Base-by-base conservation (phyloP, 1,140 invertebrate species). In the Calliopsis andreniformis region DNA sequence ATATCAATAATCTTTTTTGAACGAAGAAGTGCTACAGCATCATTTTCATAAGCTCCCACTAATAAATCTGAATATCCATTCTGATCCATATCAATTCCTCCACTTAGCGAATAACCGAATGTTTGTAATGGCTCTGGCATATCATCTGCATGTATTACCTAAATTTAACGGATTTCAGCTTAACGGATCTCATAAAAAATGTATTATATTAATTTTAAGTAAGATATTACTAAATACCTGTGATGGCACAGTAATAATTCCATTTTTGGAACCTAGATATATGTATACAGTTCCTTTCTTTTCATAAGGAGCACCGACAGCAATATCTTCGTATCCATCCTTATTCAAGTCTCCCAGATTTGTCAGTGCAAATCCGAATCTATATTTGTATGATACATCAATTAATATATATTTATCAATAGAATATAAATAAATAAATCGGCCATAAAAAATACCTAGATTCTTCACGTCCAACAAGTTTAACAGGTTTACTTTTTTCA, bases 51-150 rank as follows among this genome's bases (percentile, higher is more conserved):
- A 30, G 97, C 97, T 64, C 98, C 98, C 32, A 98, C 94, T 23
- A 98, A 92, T 75, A 99, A 92, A 93, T 99, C 98, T 0, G 97
- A 96, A 92, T 99, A 99, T 16, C 95, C 96, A 91, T 99, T 99
- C 23, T 93, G 91, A 91, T 99, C 98, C 87, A 99, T 93, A 92
- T 99, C 98, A 12, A 97, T 92, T 42, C 97, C 97, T 67, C 97
- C 97, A 79, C 96, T 96, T 20, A 99, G 91, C 0, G 97, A 97
- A 89, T 97, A 97, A 6, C 98, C 98, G 86, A 99, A 97, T 0
- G 97, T 98, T 69, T 89, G 92, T 55, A 97, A 88, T 53, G 93
- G 87, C 10, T 87, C 77, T 14, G 92, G 93, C 67, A 93, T 89
- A 67, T 93, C 92, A 70, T 93, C 91, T 2, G 93, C 90, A 84